Percentiles rank a stretch among this genome's conserved stretches.
Evolutionary conservation across 1,140 invertebrate genomes (phyloP).

Genomic region (Drosophila kikkawai): DNA sequence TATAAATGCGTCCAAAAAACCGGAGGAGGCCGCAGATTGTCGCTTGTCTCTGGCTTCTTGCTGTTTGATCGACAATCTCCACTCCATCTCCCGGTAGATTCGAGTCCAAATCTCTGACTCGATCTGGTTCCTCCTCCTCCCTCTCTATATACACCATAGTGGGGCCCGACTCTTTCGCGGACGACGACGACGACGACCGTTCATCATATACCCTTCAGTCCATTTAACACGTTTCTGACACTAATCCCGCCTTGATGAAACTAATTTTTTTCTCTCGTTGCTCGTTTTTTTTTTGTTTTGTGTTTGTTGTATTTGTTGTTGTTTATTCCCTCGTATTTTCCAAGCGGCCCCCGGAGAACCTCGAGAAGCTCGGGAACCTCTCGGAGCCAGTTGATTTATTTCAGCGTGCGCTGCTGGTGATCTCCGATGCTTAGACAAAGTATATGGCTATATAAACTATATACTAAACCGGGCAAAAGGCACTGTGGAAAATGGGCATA

Average conservation of each 20-base stretch:
- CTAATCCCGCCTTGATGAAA: constrained; percentile 85
- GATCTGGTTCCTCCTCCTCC: background rate
- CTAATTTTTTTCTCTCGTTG: constrained; percentile 79
- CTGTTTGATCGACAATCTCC: constrained; percentile 62
- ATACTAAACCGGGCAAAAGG: constrained; percentile 35
- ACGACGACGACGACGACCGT: constrained; percentile 65
- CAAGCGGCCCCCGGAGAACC: constrained; percentile 53
- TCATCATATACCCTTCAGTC: constrained; percentile 85
- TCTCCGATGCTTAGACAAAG: constrained; percentile 75
- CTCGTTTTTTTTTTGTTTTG: constrained; percentile 12
- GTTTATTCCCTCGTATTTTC: constrained; percentile 20
- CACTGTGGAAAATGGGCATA: constrained; percentile 20
- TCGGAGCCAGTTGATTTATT: constrained; percentile 81
- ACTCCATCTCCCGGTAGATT: constrained; percentile 43
- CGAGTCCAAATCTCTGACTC: constrained; percentile 16
- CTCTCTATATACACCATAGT: background rate
- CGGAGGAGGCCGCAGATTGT: constrained; percentile 36
- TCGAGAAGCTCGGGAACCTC: constrained; percentile 55
- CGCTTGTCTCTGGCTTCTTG: constrained; percentile 48
- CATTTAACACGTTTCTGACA: constrained; percentile 85
- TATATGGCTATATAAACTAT: constrained; percentile 61
- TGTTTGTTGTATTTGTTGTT: background rate
- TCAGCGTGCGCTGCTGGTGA: constrained; percentile 81
- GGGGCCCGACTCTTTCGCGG: constrained; percentile 36
- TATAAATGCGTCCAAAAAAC: constrained; percentile 31